These are phyloP conservation scores for Meloidogyne floridensis DNA, from an alignment of 1,140 invertebrate genomes.

Conservation along the genomic window DNA sequence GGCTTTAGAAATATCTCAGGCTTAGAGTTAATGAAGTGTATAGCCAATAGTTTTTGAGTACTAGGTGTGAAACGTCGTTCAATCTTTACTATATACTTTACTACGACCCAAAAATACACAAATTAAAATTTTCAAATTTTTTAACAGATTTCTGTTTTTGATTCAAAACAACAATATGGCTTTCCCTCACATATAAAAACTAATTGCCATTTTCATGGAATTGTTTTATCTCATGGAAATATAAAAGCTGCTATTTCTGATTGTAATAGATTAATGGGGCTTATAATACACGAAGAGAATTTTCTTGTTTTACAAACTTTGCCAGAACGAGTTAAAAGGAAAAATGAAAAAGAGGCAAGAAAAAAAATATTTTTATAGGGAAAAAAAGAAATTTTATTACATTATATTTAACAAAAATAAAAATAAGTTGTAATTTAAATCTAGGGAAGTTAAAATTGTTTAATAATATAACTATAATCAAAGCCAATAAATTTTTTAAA, in stretches of 20 bases:
- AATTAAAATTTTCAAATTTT: neutral
- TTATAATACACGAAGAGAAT: slow-evolving; percentile 60
- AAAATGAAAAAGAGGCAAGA: slow-evolving; percentile 29
- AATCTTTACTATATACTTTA: too few relatives aligned
- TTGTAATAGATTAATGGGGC: slow-evolving; percentile 56
- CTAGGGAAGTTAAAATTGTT: too few relatives aligned
- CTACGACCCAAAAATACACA: too few relatives aligned
- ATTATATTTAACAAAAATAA: too few relatives aligned
- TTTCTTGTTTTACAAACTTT: slow-evolving; percentile 64
- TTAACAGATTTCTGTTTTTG: slow-evolving; percentile 4
- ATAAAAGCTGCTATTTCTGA: slow-evolving; percentile 59
- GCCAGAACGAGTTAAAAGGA: slow-evolving; percentile 39
- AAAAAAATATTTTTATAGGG: slow-evolving; percentile 36
- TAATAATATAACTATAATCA: too few relatives aligned
- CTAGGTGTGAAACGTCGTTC: too few relatives aligned
- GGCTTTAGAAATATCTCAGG: too few relatives aligned
- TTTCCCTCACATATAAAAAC: neutral
- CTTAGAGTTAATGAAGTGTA: too few relatives aligned
- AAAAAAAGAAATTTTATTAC: too few relatives aligned
- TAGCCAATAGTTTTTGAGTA: too few relatives aligned
- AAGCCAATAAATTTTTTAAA: too few relatives aligned
- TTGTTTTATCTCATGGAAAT: slow-evolving; percentile 53
- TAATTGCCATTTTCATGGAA: slow-evolving; percentile 33
- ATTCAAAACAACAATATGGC: neutral
- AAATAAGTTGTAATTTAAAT: too few relatives aligned